Conservation (phyloP, 2,113 vertebrate species). For the Platysternon megacephalum region DNA sequence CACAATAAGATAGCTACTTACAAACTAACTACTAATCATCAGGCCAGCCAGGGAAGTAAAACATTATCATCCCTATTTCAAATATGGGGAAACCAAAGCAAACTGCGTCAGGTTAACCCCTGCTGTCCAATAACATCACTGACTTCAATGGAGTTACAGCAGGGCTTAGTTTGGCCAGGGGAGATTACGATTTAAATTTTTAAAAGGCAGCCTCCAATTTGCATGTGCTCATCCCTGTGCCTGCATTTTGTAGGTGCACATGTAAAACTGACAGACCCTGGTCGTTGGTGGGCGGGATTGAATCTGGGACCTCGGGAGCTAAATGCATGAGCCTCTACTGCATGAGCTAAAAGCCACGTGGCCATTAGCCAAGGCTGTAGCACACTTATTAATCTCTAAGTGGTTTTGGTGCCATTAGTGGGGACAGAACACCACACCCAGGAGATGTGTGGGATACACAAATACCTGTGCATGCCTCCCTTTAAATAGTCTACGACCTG, state of each 20-base stretch:
- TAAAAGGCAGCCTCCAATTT: not conserved
- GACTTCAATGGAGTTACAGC: not conserved
- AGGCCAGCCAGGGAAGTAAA: not conserved
- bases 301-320: too few relatives aligned
- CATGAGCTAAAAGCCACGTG: too few relatives aligned
- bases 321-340: too few relatives aligned
- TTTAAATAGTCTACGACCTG: not conserved
- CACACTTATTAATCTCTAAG: too few relatives aligned
- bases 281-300: too few relatives aligned
- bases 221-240: accelerated
- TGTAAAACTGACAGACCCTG: too few relatives aligned
- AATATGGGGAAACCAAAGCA: not conserved
- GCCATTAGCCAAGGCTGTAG: too few relatives aligned
- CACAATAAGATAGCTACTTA: slow-evolving; percentile 34
- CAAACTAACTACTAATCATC: slow-evolving; percentile 32
- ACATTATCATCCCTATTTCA: not conserved
- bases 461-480: not conserved
- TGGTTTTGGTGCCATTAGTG: too few relatives aligned
- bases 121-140: not conserved
- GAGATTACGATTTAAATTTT: not conserved
- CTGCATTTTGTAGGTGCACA: not conserved
- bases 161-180: not conserved
- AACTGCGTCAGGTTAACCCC: not conserved
- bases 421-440: too few relatives aligned
- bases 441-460: not conserved